Conservation (phyloP, 2,888 invertebrate species). For the Tridacna crocea region DNA sequence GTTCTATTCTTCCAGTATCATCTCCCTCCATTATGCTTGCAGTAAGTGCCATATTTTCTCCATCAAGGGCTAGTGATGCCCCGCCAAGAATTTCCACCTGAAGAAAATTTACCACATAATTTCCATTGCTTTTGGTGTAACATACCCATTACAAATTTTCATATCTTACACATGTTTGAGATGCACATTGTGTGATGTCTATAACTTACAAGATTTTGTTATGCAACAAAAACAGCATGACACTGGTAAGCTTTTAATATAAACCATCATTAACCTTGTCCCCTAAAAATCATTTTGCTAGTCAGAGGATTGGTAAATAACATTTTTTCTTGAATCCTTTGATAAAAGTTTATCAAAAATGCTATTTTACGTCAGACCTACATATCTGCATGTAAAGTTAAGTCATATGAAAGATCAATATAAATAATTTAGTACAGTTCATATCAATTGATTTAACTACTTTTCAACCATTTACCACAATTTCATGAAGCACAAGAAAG, state of each 20-base stretch:
- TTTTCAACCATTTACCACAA: no score
- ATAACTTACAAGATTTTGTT: no score
- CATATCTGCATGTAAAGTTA: no score
- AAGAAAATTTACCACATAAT: neutral
- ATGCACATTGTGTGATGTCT: no score
- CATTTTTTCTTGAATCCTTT: neutral
- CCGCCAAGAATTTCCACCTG: slow-evolving; percentile 73
- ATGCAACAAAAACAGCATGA: neutral
- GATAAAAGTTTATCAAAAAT: neutral
- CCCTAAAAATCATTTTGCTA: neutral
- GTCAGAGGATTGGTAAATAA: neutral
- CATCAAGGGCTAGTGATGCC: slow-evolving; percentile 67
- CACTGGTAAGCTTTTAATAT: neutral
- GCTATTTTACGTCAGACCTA: neutral
- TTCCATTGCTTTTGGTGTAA: no score
- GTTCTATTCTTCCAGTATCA: slow-evolving; percentile 66
- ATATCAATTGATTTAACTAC: no score
- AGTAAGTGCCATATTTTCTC: slow-evolving; percentile 51
- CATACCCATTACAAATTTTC: no score
- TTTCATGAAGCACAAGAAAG: no score
- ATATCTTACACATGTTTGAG: no score
- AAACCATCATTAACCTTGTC: neutral
- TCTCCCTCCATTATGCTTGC: slow-evolving; percentile 65
- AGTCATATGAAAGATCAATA: no score
- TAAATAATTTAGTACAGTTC: no score